phyloP scores from a whole-genome alignment of 2,113 vertebrate genomes.

The Cyprinodon brontotheroides region DNA sequence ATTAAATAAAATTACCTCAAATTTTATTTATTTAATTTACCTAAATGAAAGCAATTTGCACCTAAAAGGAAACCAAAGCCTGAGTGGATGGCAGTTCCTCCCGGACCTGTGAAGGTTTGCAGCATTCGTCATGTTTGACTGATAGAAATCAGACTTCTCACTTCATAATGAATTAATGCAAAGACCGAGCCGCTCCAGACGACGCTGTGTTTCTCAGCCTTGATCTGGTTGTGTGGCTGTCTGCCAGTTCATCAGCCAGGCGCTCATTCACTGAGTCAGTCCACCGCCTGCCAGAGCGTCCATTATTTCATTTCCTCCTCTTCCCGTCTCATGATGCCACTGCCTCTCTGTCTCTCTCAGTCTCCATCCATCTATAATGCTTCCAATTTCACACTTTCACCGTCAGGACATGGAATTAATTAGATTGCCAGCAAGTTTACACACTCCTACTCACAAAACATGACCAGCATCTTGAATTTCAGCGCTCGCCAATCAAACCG shows the following conservation, averaged over 20 bases:
- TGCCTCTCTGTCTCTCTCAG: constrained; percentile 3
- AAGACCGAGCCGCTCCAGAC: background rate
- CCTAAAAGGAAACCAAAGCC: no score
- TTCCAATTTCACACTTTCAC: constrained; percentile 58
- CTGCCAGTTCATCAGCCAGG: constrained; percentile 37
- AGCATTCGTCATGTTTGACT: background rate
- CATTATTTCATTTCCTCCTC: constrained; percentile 40
- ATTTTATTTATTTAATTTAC: no score
- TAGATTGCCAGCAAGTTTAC: constrained; percentile 31
- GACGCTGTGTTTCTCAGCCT: background rate
- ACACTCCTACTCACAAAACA: constrained; percentile 19
- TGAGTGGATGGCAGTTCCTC: background rate
- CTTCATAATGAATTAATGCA: constrained; percentile 5
- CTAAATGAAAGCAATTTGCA: no score
- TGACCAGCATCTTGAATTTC: constrained; percentile 14
- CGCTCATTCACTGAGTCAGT: constrained; percentile 22
- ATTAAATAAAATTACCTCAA: no score
- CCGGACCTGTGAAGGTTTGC: background rate
- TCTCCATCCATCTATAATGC: constrained; percentile 28
- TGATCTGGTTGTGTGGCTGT: constrained; percentile 6
- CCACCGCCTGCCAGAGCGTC: constrained; percentile 19
- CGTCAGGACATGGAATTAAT: constrained; percentile 58
- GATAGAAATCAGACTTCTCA: constrained; percentile 11
- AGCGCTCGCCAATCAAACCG: constrained; percentile 17
- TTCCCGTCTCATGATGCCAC: constrained; percentile 11